These are phyloP conservation scores for Mechanitis messenoides DNA, from an alignment of 2,888 invertebrate species.

Conservation along the genomic window DNA sequence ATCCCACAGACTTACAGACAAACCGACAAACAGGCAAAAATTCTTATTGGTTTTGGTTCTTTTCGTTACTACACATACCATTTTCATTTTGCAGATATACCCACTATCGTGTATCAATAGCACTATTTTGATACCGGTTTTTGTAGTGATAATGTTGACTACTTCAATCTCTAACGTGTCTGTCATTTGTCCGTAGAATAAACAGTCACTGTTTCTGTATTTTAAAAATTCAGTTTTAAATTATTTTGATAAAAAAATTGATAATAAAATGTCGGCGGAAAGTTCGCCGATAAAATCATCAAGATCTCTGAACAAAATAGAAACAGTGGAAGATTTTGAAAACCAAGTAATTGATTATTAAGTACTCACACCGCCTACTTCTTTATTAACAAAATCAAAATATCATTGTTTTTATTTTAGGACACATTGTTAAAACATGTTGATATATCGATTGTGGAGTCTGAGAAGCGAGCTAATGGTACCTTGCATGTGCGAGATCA, in stretches of 20 bases:
- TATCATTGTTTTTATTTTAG: slow-evolving; percentile 58
- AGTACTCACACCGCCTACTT: slow-evolving; percentile 52
- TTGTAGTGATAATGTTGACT: background rate
- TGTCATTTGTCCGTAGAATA: slow-evolving; percentile 2
- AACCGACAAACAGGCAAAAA: no score
- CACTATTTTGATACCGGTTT: background rate
- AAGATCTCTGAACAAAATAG: slow-evolving; percentile 49
- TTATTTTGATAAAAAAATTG: slow-evolving; percentile 15
- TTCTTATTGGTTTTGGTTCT: no score
- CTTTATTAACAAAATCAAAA: slow-evolving; percentile 24
- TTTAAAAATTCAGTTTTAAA: slow-evolving; percentile 1
- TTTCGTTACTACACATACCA: no score
- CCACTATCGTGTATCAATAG: background rate
- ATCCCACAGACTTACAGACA: no score
- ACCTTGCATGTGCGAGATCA: slow-evolving; percentile 84
- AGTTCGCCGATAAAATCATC: slow-evolving; percentile 43
- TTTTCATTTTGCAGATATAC: no score
- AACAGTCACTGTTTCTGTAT: slow-evolving; percentile 4
- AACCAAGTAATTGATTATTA: slow-evolving; percentile 49
- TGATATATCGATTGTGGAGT: slow-evolving; percentile 85
- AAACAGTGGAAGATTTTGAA: slow-evolving; percentile 59
- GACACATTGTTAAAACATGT: slow-evolving; percentile 82
- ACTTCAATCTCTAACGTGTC: background rate
- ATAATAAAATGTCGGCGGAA: slow-evolving; percentile 34
- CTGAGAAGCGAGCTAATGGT: slow-evolving; percentile 85